Evolutionary conservation across 2,113 vertebrate species (phyloP).

Genomic region (Hyaena hyaena): DNA sequence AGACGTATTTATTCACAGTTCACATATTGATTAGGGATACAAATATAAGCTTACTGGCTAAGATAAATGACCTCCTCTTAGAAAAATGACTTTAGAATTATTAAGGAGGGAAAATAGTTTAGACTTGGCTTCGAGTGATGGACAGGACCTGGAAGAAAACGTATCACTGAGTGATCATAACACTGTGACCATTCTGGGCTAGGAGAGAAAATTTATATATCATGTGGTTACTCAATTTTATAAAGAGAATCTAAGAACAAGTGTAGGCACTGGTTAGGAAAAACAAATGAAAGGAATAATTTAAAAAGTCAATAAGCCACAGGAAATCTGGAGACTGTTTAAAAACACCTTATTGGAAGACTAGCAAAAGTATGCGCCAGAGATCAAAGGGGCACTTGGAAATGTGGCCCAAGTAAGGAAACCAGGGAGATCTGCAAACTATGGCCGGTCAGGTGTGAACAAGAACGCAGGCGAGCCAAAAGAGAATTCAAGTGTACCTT

Average conservation of each 20-base stretch:
- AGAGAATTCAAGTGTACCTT: conserved; percentile 67
- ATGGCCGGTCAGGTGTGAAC: conserved; percentile 78
- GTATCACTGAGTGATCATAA: conserved; percentile 52
- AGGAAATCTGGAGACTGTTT: conserved; percentile 83
- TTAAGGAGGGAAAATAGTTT: conserved; percentile 59
- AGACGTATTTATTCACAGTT: conserved; percentile 41
- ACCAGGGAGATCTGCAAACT: conserved; percentile 61
- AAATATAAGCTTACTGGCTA: conserved; percentile 8
- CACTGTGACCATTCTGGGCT: conserved; percentile 59
- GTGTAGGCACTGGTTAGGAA: conserved; percentile 75
- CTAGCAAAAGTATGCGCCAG: conserved; percentile 71
- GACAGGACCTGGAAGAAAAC: conserved; percentile 47
- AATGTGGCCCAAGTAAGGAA: conserved; percentile 72
- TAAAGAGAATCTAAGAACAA: conserved; percentile 77
- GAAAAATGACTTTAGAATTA: conserved; percentile 62
- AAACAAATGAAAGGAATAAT: conserved; percentile 82
- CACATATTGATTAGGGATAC: background rate
- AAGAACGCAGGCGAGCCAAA: conserved; percentile 59
- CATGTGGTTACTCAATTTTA: conserved; percentile 72
- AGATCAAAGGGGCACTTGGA: conserved; percentile 80
- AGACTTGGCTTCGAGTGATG: conserved; percentile 13
- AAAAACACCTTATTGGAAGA: conserved; percentile 83
- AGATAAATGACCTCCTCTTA: conserved; percentile 47
- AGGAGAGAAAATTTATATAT: conserved; percentile 70
- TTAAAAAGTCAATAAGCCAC: conserved; percentile 82